These are phyloP conservation scores for Cololabis saira DNA, from an alignment of 2,113 vertebrate species.

Conservation along the genomic window DNA sequence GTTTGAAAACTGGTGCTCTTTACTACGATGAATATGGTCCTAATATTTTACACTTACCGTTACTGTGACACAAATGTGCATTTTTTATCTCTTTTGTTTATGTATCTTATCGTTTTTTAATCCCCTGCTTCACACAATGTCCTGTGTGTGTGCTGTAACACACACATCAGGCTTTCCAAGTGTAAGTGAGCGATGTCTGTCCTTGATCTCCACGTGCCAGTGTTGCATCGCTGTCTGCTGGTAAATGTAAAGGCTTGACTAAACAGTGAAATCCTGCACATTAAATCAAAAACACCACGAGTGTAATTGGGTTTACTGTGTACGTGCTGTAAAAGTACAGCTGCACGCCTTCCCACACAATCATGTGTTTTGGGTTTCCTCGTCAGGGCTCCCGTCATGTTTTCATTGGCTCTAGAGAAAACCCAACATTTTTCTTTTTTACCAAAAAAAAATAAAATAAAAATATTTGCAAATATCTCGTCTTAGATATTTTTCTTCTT, in stretches of 20 bases:
- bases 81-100: background rate
- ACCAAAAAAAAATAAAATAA: slow-evolving; percentile 13
- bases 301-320: background rate
- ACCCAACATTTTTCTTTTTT: slow-evolving; percentile 10
- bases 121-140: background rate
- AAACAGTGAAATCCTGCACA: background rate
- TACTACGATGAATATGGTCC: too few relatives aligned
- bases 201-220: slow-evolving; percentile 39
- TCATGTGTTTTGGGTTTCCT: slow-evolving; percentile 10
- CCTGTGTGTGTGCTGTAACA: too few relatives aligned
- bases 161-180: slow-evolving; percentile 1
- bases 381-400: background rate
- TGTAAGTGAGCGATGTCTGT: slow-evolving; percentile 6
- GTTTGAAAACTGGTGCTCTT: too few relatives aligned
- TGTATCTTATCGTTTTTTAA: slow-evolving; percentile 3
- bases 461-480: background rate
- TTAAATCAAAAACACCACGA: slow-evolving; percentile 19
- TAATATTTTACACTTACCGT: background rate
- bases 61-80: too few relatives aligned
- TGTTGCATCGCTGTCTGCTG: background rate
- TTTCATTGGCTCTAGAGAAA: slow-evolving; percentile 29
- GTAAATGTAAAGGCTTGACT: slow-evolving; percentile 4
- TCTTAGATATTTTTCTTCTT: background rate
- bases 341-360: slow-evolving; percentile 21
- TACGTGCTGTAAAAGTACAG: slow-evolving; percentile 4